A percentile compares a stretch with the other conserved stretches of the same genome.
Evolutionary conservation across 1,140 invertebrate species (phyloP).

Genomic region (Bombus impatiens): DNA sequence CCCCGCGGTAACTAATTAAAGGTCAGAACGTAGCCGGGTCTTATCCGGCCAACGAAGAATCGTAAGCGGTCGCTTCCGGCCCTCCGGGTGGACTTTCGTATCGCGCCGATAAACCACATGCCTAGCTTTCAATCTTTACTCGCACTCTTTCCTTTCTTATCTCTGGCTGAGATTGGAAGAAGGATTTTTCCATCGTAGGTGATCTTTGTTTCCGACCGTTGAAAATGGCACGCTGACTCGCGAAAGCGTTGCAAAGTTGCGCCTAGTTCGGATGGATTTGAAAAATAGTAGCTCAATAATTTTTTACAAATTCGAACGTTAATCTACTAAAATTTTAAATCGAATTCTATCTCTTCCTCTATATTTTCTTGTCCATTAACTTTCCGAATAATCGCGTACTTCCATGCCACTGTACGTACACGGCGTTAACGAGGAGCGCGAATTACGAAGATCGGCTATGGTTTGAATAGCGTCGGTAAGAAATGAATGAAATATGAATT

Average conservation of each 20-base stretch:
- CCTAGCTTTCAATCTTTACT: neutral
- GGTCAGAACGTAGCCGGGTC: slow-evolving; percentile 72
- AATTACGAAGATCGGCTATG: neutral
- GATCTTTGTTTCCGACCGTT: no score
- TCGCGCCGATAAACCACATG: slow-evolving; percentile 65
- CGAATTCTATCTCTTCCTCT: no score
- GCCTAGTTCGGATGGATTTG: fast-evolving
- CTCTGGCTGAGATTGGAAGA: neutral
- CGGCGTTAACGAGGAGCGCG: neutral
- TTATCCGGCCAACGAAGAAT: slow-evolving; percentile 66
- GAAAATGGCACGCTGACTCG: no score
- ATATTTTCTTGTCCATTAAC: no score
- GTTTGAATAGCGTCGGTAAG: neutral
- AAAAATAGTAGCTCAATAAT: no score
- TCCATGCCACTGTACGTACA: no score
- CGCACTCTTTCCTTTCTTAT: neutral
- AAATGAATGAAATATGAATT: slow-evolving; percentile 2
- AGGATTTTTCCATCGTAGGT: no score
- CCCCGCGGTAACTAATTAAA: slow-evolving; percentile 79
- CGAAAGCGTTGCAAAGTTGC: no score
- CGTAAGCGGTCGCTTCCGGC: slow-evolving; percentile 76
- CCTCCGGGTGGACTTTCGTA: slow-evolving; percentile 65
- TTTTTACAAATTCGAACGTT: no score
- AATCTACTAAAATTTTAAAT: no score
- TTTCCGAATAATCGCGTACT: no score